Base-by-base conservation (phyloP, 2,888 invertebrate species). In the Thereva unica region DNA sequence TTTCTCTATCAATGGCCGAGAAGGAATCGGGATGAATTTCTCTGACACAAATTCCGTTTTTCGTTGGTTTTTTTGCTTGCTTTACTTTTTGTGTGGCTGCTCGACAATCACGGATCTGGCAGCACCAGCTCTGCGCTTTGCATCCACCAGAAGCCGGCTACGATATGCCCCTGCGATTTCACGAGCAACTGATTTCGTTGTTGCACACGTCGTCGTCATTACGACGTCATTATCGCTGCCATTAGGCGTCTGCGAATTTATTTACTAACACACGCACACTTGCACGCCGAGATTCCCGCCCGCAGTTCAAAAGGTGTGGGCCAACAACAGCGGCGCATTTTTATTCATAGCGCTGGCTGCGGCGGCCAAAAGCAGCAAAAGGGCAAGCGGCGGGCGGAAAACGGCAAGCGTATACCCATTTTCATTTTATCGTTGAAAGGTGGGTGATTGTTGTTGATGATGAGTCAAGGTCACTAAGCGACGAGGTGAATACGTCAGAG, bases 191-290 rank as follows among this genome's bases (percentile, higher is more conserved):
- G 53, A 64, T 64, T 64, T 64, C 12, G 55, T 54, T 67, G 69
- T 66, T 66, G 67, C 67, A 59, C 66, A 61, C 57, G 53, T 56
- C 49, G 49, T 50, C 54, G 61, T 67, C 66, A 69, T 67, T 69
- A 61, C 63, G 67, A 52, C 66, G 63, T 69, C 69, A 69, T 69
- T 69, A 69, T 67, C 69, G 57, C 63, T 66, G 55, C 67, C 67
- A 66, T 69, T 67, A 67, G 64, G 67, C 61, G 61, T 61, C 67
- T 67, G 61, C 47, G 52, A 67, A 56, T 65, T 56, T 35, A 23
- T 23, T 23, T 23, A 23, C 23, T 23, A 49, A 47, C 38, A 65
- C 65, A 40, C 47, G 37, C 49, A 56, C 65, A 49, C 12, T 8
- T 9, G 3, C 50, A 38, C 5, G 5, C 40, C 47, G 37, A 38